Evolutionary conservation across 2,113 vertebrate species (phyloP), one percentile per base, ranked within the genome.

Genomic region (Gulo gulo): DNA sequence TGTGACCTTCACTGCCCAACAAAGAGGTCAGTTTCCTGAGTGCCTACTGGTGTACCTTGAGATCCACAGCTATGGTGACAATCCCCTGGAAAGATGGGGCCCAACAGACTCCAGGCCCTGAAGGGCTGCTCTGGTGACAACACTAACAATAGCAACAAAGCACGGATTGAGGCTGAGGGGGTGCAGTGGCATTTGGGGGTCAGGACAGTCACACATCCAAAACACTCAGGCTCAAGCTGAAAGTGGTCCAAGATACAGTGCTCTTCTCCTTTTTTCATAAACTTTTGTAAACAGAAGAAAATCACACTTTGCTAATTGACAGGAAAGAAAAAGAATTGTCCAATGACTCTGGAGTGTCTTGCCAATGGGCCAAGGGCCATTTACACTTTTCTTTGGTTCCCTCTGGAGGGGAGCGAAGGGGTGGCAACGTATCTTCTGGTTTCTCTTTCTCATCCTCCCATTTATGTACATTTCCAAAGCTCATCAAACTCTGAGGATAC

Each of bases 391-490:
- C 73, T 47, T 29, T 52, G 45, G 55, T 45, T 63, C 31, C 50
- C 42, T 74, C 13, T 57, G 16, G 65, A 91, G 52, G 55, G 50
- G 20, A 63, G 16, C 55, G 29, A 45, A 45, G 47, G 2, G 26
- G n/a, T 18, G 39, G 13, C 5, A 31, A 82, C 34, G 34, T 21
- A 29, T n/a, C 21, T 31, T 93, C 65, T 26, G 39, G 59, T 10
- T 45, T 84, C 14, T 34, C 57, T 57, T 47, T 39, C 11, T 29
- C 52, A 9, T 36, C 34, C 59, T 74, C 18, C 59, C 45, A 57
- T 71, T 71, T 50, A 82, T 6, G 18, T 23, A 61, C 80, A 67
- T 79, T 81, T 90, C 94, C 82, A 91, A 93, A 94, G 71, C 12
- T 78, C 52, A 42, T 21, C 84, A 91, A 61, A 95, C n/a, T 80